Evolutionary conservation across 2,113 vertebrate species (phyloP).

Genomic region (Silurus meridionalis): DNA sequence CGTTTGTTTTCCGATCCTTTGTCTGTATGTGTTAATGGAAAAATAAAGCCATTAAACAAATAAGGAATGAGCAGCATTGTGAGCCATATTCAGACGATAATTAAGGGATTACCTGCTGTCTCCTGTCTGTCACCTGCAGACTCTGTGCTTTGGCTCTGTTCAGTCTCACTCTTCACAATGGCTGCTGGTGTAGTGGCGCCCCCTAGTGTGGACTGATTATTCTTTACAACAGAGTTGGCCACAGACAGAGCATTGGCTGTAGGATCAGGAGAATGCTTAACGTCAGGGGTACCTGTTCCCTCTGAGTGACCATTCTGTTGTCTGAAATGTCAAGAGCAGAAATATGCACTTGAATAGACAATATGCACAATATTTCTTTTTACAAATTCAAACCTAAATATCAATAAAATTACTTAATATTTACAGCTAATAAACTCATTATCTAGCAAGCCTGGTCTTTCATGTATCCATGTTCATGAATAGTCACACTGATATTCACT

Average conservation of each 20-base stretch:
- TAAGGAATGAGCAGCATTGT: neutral
- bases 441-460: neutral
- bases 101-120: conserved; percentile 4
- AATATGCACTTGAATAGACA: neutral
- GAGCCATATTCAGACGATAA: neutral
- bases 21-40: conserved; percentile 54
- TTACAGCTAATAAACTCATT: neutral
- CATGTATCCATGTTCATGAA: neutral
- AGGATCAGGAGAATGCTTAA: conserved; percentile 62
- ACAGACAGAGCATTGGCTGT: conserved; percentile 48
- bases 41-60: neutral
- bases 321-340: conserved; percentile 42
- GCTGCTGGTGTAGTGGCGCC: conserved; percentile 35
- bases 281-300: conserved; percentile 49
- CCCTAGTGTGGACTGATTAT: conserved; percentile 55
- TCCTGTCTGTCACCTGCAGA: conserved; percentile 45
- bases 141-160: conserved; percentile 42
- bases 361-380: neutral
- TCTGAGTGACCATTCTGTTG: conserved; percentile 54
- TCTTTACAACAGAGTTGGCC: conserved; percentile 28
- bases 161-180: conserved; percentile 57
- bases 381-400: neutral
- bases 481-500: conserved; percentile 54
- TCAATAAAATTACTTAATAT: neutral
- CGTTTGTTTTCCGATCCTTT: conserved; percentile 52